A percentile compares a stretch with the other conserved stretches of the same genome.
Conservation (phyloP, 1,140 invertebrate species). For the Lineus longissimus region DNA sequence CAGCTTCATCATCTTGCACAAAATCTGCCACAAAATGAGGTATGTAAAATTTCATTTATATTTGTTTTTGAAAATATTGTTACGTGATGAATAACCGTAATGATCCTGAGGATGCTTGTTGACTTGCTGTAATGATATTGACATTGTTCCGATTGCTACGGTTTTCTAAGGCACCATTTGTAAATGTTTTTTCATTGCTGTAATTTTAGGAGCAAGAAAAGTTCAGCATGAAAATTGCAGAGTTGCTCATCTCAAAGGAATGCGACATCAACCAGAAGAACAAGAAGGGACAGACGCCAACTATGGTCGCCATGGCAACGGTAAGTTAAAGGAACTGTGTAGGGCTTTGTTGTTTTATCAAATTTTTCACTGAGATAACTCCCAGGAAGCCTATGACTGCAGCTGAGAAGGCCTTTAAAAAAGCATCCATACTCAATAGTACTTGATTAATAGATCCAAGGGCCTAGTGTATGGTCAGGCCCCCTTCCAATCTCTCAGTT, state of each 20-base stretch:
- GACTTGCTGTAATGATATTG: no score
- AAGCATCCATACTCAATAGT: no score
- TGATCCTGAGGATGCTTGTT: no score
- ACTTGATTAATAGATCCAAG: no score
- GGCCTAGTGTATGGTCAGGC: no score
- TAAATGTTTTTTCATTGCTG: neutral
- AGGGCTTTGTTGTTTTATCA: constrained; percentile 3
- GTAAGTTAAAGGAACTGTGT: constrained; percentile 24
- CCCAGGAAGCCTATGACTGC: no score
- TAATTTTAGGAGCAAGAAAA: constrained; percentile 29
- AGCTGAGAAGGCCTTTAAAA: constrained; percentile 7
- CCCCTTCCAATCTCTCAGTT: no score
- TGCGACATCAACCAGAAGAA: constrained; percentile 48
- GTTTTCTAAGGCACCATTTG: neutral
- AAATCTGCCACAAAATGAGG: constrained; percentile 12
- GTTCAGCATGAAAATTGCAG: constrained; percentile 47
- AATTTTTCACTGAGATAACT: no score
- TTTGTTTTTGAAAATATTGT: no score
- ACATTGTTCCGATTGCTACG: no score
- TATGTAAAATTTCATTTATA: neutral
- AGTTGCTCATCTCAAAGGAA: constrained; percentile 45
- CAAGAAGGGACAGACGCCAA: constrained; percentile 45
- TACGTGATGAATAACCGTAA: no score
- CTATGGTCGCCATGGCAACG: constrained; percentile 48
- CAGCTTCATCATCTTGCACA: constrained; percentile 44